Base-by-base conservation (phyloP, 2,797 vertebrate species). In the Dipus sagitta region DNA sequence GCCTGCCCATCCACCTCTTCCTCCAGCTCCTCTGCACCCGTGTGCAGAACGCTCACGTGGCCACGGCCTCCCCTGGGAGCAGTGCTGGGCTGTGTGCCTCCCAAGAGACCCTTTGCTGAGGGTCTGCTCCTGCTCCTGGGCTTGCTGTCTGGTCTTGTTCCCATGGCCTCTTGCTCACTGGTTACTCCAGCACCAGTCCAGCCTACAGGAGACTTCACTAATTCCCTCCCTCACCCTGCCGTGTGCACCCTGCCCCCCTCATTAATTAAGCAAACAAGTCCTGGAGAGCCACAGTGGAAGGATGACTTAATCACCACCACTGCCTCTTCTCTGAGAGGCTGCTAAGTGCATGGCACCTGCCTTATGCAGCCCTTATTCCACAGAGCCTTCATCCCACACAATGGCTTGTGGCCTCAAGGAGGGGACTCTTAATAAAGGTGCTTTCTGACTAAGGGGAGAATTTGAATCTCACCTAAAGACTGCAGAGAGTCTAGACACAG, bases 1-100 rank as follows among this genome's bases (percentile, higher is more conserved):
- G 26, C n/a, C 34, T 0, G 0, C 0, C 0, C 14, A 12, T 14
- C 32, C 10, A 14, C 23, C 14, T 60, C 5, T 1, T 65, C 12
- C 2, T 23, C 47, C 17, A 28, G 58, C 71, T 14, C 6, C 20
- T 21, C 7, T 20, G 6, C 15, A 9, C 7, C 54, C 11, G 0
- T 15, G 2, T 2, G 0, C 32, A 0, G 6, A 9, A 72, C 30
- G 2, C 11, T 3, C 4, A 21, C 52, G 60, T 60, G 34, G 54
- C 9, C 14, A 34, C 1, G 3, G 30, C 1, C 2, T 68, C 17
- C 10, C 23, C 9, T 0, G 58, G 23, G 24, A 18, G 65, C 71
- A n/a, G 4, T 0, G 0, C 30, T 13, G 71, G 20, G 30, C 26
- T 70, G 58, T 24, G 38, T 20, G 64, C 52, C 26, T 65, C 26